Conservation (phyloP, 2,113 vertebrate genomes). For the Agapornis roseicollis region DNA sequence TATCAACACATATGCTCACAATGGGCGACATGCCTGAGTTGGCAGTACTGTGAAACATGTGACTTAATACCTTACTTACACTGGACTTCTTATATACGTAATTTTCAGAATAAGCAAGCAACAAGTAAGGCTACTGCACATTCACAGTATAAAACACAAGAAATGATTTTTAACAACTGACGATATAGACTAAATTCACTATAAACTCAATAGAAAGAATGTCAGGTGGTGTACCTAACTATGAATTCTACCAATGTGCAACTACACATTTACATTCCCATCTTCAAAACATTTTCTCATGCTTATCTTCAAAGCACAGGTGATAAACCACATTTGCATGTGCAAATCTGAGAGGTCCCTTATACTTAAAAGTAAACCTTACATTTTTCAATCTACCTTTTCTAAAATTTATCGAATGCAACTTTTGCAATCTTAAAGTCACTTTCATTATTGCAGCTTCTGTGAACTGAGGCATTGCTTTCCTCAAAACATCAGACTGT, state of each 20-base stretch:
- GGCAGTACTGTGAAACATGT: background rate
- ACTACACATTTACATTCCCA: background rate
- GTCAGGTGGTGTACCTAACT: background rate
- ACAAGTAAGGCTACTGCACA: background rate
- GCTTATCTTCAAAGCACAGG: background rate
- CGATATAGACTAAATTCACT: background rate
- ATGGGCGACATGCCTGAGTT: background rate
- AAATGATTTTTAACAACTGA: background rate
- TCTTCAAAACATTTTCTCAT: background rate
- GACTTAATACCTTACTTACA: background rate
- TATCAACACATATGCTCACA: background rate
- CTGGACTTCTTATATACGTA: background rate
- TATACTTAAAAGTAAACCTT: background rate
- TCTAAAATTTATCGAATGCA: background rate
- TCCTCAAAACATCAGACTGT: background rate
- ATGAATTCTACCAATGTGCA: background rate
- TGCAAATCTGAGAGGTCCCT: background rate
- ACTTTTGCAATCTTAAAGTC: background rate
- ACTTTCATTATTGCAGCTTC: background rate
- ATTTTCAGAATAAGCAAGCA: background rate
- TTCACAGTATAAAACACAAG: background rate
- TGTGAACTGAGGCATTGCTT: background rate
- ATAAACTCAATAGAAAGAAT: background rate
- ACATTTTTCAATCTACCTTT: background rate
- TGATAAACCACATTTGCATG: background rate